Evolutionary conservation across 2,797 vertebrate genomes (phyloP).

Genomic region (Etheostoma nigrum): DNA sequence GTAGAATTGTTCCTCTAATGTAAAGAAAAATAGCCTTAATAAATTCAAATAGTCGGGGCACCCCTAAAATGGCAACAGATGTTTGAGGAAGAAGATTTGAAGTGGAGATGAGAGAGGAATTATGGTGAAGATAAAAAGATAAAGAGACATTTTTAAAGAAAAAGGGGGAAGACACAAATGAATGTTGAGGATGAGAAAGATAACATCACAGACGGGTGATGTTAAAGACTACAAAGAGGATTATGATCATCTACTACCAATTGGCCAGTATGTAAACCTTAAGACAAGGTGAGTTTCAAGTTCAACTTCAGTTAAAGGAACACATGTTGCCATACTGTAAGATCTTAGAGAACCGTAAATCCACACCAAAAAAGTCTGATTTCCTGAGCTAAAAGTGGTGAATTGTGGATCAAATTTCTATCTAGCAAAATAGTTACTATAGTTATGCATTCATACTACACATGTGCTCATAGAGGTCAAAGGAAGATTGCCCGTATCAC

Average conservation of each 20-base stretch:
- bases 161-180: not conserved
- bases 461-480: conserved; percentile 18
- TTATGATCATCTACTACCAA: not conserved
- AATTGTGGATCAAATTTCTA: not conserved
- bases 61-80: conserved; percentile 41
- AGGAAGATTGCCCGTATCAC: not conserved
- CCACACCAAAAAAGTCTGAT: not conserved
- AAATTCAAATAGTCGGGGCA: conserved; percentile 33
- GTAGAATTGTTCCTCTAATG: not conserved
- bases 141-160: not conserved
- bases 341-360: not conserved
- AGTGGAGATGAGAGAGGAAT: conserved; percentile 21
- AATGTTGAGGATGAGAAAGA: not conserved
- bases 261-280: not conserved
- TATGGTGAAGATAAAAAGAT: conserved; percentile 23
- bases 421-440: not conserved
- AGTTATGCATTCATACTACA: not conserved
- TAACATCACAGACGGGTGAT: not conserved
- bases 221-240: not conserved
- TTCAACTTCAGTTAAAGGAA: not conserved
- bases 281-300: not conserved
- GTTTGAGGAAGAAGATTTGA: conserved; percentile 5
- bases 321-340: not conserved
- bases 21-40: conserved; percentile 33
- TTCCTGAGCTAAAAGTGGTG: not conserved